Base-by-base conservation (phyloP, 2,888 invertebrate species). In the Choristoneura rosaceana region DNA sequence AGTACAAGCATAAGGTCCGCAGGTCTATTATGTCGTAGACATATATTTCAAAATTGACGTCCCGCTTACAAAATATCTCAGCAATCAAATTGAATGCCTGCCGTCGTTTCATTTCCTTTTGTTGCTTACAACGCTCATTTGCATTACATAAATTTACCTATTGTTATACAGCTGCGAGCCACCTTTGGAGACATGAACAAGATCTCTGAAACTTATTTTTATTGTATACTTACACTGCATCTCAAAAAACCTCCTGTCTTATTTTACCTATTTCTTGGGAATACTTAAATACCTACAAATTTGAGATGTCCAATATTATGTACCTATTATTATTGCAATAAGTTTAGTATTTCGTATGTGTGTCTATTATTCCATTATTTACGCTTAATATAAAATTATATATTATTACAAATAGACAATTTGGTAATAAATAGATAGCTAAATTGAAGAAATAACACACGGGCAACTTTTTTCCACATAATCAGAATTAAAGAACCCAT, bases 81-180 rank as follows among this genome's bases (percentile, higher is more conserved):
- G 81, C 89, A 84, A 90, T 89, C 87, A 87, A 91, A 89, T 84
- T 84, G 86, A 89, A 88, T 85, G 85, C 82, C 82, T 81, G 82
- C 84, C 83, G 82, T 77, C 79, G 83, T 82, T 85, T 90, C 91
- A 88, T 92, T 93, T 92, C 91, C 90, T 91, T 91, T 92, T 90
- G 92, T 91, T 90, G 87, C 91, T 87, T 85, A 88, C 84, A 84
- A 83, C 80, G 83, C 85, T 91, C 91, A 92, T 93, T 93, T 92
- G 92, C 92, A 93, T 93, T 92, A 92, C 92, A 93, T 93, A 93
- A 91, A 93, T 92, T 92, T 91, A 92, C 89, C 90, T 92, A 92
- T 93, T 93, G 92, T 93, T 91, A 91, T 91, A 90, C 89, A 82
- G 83, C 85, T 83, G 86, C 79, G 81, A 82, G 83, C 87, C 85